Base-by-base conservation (phyloP, 2,888 invertebrate genomes). In the Dryomyza anilis region DNA sequence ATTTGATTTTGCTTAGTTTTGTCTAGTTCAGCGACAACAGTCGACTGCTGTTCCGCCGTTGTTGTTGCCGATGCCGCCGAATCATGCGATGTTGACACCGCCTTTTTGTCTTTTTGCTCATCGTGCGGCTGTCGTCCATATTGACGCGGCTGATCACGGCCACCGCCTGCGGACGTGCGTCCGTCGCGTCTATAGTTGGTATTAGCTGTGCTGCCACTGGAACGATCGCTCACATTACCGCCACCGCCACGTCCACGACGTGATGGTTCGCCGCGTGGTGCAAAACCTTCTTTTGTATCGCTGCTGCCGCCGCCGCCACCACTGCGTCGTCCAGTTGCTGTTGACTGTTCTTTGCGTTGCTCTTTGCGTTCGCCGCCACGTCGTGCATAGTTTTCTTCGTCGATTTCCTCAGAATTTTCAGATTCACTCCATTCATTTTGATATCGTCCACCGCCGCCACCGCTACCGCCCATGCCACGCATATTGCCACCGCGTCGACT, bases 231-330 rank as follows among this genome's bases (percentile, higher is more conserved):
- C 59, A 86, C 79, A 64, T 85, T 86, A 67, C 84, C 74, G 65
- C 85, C 78, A 2, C 87, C 87, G 16, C 91, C 93, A 67, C 95
- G 86, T 5, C 95, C 95, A 65, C 95, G 89, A 58, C 95, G 86
- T 1, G 94, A 94, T 0, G 95, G 95, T 81, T 95, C 95, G 1
- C 95, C 95, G 23, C 94, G 87, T 0, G 95, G 95, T 1, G 92
- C 90, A 83, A 94, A 94, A 55, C 91, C 91, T 75, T 92, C 91
- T 84, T 80, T 86, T 72, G 75, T 71, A 12, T 68, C 69, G 6
- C 69, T 64, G 45, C 69, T 69, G 16, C 72, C 65, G 19, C 69
- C 70, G 36, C 69, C 67, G 16, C 68, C 69, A 74, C 78, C 48
- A 53, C 71, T 52, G 25, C 66, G 68, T 64, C 36, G 55, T 33